Evolutionary conservation across 2,888 invertebrate species (phyloP).

Genomic region (Athetis lepigone): DNA sequence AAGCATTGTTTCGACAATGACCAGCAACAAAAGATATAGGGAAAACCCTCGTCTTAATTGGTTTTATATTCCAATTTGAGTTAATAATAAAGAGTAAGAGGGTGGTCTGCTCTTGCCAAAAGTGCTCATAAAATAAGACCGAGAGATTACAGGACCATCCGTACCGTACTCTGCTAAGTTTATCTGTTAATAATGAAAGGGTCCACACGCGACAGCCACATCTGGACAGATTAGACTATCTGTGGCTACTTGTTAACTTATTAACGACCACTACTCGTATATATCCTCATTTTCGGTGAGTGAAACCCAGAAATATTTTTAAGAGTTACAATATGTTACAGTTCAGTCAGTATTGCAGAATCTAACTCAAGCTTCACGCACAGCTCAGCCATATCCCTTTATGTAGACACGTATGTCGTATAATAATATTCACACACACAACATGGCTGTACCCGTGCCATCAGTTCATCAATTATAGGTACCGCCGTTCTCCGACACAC

Average conservation of each 20-base stretch:
- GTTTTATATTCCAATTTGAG: slow-evolving; percentile 41
- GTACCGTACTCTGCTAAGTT: slow-evolving; percentile 31
- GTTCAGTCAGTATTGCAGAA: neutral
- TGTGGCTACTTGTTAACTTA: slow-evolving; percentile 10
- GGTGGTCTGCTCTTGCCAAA: slow-evolving; percentile 32
- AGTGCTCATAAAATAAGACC: slow-evolving; percentile 47
- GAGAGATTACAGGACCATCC: slow-evolving; percentile 36
- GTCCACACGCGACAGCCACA: slow-evolving; percentile 16
- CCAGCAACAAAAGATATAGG: neutral
- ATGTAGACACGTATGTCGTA: neutral
- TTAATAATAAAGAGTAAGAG: slow-evolving; percentile 41
- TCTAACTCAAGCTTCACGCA: neutral
- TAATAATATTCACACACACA: slow-evolving; percentile 31
- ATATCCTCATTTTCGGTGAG: neutral
- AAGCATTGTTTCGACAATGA: neutral
- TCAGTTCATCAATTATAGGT: slow-evolving; percentile 53
- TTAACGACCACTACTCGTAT: neutral
- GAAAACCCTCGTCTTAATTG: slow-evolving; percentile 7
- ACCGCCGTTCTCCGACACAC: slow-evolving; percentile 31
- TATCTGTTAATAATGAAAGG: slow-evolving; percentile 45
- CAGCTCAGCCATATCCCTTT: neutral
- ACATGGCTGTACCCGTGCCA: slow-evolving; percentile 26
- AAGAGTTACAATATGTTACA: neutral
- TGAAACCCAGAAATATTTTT: neutral
- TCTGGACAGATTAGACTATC: slow-evolving; percentile 15